These are phyloP conservation scores for Bradypus variegatus DNA, from an alignment of 2,797 vertebrate species.

Conservation along the genomic window DNA sequence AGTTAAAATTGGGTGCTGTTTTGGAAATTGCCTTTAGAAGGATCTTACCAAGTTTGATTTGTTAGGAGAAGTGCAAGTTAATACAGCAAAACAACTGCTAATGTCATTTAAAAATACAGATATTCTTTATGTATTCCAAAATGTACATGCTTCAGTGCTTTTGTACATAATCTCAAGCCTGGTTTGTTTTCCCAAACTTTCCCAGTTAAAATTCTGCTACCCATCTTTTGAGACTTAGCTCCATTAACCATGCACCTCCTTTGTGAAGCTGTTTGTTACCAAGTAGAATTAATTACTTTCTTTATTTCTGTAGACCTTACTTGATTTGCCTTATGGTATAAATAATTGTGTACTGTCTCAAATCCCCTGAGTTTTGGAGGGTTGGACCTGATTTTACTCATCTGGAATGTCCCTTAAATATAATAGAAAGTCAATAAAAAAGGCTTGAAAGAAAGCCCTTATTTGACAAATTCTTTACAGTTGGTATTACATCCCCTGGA, in stretches of 20 bases:
- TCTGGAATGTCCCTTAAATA: background rate
- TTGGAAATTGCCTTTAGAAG: background rate
- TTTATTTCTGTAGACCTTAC: background rate
- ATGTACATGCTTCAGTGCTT: background rate
- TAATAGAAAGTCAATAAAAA: conserved; percentile 19
- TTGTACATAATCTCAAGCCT: background rate
- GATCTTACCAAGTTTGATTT: conserved; percentile 5
- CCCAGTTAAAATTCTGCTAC: background rate
- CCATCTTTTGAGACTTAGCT: background rate
- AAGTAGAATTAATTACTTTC: background rate
- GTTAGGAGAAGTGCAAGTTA: conserved; percentile 12
- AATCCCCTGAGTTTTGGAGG: background rate
- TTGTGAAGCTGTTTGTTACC: background rate
- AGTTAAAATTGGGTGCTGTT: background rate
- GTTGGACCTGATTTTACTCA: background rate
- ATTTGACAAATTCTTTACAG: conserved; percentile 21
- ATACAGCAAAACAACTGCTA: conserved; percentile 3
- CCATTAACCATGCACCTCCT: background rate
- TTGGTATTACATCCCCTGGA: conserved; percentile 8
- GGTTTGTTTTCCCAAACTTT: conserved; percentile 17
- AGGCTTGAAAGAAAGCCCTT: conserved; percentile 17
- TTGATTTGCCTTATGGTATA: conserved; percentile 12
- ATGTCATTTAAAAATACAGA: background rate
- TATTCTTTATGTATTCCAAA: background rate
- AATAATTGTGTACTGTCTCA: background rate